Conservation (phyloP, 2,113 vertebrate species). For the Nestor notabilis region DNA sequence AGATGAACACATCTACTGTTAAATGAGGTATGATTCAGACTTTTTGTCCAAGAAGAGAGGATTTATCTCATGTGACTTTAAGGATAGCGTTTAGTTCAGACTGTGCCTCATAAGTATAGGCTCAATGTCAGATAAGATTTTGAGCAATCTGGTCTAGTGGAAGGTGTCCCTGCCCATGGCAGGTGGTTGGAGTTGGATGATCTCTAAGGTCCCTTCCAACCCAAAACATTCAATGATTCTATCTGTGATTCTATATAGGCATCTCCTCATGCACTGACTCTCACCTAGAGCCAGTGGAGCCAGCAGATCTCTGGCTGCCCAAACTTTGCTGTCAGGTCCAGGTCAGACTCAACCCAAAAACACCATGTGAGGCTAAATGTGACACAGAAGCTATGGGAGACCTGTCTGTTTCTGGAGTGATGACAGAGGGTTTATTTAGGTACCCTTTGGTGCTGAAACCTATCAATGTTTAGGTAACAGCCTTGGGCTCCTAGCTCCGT, state of each 20-base stretch:
- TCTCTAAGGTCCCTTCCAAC: neutral
- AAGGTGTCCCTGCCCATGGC: neutral
- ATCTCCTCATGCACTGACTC: neutral
- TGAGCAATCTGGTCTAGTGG: neutral
- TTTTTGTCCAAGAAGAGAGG: neutral
- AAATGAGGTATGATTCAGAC: neutral
- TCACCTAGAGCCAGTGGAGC: neutral
- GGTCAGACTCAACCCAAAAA: neutral
- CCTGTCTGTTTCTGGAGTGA: neutral
- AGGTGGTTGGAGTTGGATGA: neutral
- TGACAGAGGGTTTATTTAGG: neutral
- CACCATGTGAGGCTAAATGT: neutral
- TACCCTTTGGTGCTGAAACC: neutral
- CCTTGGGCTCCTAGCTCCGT: neutral
- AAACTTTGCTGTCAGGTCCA: neutral
- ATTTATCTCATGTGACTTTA: neutral
- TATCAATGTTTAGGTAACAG: neutral
- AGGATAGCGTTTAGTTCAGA: neutral
- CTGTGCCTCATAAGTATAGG: neutral
- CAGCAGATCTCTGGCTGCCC: neutral
- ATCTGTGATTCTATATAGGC: neutral
- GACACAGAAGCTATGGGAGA: neutral
- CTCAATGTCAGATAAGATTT: neutral
- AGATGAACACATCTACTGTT: neutral
- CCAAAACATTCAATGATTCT: neutral